Conservation (phyloP, 2,797 vertebrate species). For the Natrix natrix region DNA sequence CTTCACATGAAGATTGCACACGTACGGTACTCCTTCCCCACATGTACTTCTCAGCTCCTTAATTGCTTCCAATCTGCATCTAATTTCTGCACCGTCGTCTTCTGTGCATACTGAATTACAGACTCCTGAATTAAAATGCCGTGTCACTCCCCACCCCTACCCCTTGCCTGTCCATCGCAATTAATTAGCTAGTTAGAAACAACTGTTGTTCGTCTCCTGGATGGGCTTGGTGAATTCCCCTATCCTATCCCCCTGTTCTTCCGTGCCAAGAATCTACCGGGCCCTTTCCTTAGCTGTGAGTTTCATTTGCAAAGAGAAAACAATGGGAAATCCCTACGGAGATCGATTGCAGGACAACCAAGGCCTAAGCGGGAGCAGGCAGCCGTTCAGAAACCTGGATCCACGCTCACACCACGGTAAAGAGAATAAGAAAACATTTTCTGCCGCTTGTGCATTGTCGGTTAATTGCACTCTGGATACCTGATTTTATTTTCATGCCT, state of each 20-base stretch:
- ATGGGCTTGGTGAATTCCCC: constrained; percentile 37
- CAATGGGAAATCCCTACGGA: not conserved
- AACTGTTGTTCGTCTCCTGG: constrained; percentile 45
- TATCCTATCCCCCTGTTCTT: constrained; percentile 26
- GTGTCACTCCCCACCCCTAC: not conserved
- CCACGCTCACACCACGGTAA: constrained; percentile 35
- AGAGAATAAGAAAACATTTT: constrained; percentile 39
- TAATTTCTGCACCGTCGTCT: not conserved
- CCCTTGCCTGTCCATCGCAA: constrained; percentile 1
- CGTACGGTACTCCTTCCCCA: no score
- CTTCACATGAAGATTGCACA: not conserved
- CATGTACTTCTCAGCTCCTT: not conserved
- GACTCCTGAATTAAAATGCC: constrained; percentile 26
- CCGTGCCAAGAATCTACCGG: constrained; percentile 46
- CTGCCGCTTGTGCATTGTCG: constrained; percentile 34
- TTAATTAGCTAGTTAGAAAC: constrained; percentile 55
- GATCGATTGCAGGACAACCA: constrained; percentile 48
- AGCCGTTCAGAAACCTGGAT: constrained; percentile 20
- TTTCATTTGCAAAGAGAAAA: constrained; percentile 24
- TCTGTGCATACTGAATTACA: not conserved
- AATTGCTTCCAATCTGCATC: not conserved
- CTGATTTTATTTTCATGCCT: constrained; percentile 41
- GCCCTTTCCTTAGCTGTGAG: constrained; percentile 43
- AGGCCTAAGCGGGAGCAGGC: constrained; percentile 51
- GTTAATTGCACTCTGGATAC: constrained; percentile 60